A percentile compares a stretch with the other conserved stretches of the same genome.
phyloP scores from a whole-genome alignment of 2,113 vertebrate species.

The Vicugna pacos region DNA sequence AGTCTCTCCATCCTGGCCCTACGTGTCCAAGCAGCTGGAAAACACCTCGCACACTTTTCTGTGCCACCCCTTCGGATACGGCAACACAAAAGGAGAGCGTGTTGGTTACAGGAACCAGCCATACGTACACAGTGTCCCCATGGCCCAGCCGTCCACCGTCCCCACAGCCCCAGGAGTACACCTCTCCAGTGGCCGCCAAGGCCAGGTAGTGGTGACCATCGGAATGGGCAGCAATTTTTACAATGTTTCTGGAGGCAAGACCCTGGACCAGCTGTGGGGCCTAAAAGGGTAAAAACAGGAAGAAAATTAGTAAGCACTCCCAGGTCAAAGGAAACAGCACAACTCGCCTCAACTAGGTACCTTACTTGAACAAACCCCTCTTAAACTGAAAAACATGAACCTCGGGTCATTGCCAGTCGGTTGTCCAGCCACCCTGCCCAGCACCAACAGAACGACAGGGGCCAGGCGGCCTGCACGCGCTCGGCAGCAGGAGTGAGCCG shows the following conservation, averaged over 20 bases:
- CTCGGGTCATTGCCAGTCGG: fast-evolving
- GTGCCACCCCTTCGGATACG: neutral
- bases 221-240: slow-evolving; percentile 97
- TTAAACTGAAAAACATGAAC: neutral
- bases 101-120: neutral
- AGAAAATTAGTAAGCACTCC: neutral
- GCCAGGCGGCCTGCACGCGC: neutral
- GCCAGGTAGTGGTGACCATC: slow-evolving; percentile 98
- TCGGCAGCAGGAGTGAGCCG: no score
- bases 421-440: neutral
- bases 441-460: neutral
- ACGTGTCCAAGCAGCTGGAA: neutral
- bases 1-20: neutral
- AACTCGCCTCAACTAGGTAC: fast-evolving
- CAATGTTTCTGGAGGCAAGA: slow-evolving; percentile 94
- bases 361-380: neutral
- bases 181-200: slow-evolving; percentile 95
- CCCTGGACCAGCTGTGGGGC: slow-evolving; percentile 95
- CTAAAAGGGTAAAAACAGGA: slow-evolving; percentile 83
- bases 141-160: slow-evolving; percentile 98
- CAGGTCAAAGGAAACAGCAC: neutral
- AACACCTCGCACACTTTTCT: neutral
- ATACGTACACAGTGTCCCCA: slow-evolving; percentile 96
- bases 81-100: neutral
- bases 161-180: slow-evolving; percentile 99